These are phyloP conservation scores for Apotomis turbidana DNA, from an alignment of 2,888 invertebrate species.

Conservation along the genomic window DNA sequence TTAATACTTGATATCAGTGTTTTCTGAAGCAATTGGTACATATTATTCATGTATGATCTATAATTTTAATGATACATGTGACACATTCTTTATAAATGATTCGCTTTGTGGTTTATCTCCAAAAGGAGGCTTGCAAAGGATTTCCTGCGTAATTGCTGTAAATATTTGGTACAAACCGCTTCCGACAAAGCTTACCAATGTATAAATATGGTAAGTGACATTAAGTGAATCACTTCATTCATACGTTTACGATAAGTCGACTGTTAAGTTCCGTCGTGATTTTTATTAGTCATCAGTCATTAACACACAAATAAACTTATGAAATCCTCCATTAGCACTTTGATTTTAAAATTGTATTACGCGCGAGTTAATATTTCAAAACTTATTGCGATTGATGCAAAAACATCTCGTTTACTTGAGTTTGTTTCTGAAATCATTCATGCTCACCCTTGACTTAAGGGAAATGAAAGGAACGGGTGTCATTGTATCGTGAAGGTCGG, in stretches of 20 bases:
- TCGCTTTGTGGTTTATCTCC: background rate
- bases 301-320: constrained; percentile 18
- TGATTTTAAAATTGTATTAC: background rate
- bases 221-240: constrained; percentile 26
- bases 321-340: constrained; percentile 25
- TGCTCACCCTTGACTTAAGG: constrained; percentile 36
- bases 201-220: background rate
- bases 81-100: background rate
- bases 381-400: background rate
- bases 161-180: background rate
- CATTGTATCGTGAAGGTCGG: constrained; percentile 24
- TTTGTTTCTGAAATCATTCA: background rate
- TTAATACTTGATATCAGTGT: no score
- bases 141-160: background rate
- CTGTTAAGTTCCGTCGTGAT: constrained; percentile 13
- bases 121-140: constrained; percentile 1
- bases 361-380: background rate
- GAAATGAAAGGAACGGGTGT: constrained; percentile 29
- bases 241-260: constrained; percentile 20
- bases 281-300: constrained; percentile 29
- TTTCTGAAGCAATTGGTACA: no score
- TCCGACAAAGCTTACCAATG: background rate
- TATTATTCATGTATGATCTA: no score
- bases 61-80: no score
- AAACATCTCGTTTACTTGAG: background rate